Evolutionary conservation across 2,797 vertebrate genomes (phyloP), one percentile per base, ranked within the genome.

Genomic region (Rhinella marina): DNA sequence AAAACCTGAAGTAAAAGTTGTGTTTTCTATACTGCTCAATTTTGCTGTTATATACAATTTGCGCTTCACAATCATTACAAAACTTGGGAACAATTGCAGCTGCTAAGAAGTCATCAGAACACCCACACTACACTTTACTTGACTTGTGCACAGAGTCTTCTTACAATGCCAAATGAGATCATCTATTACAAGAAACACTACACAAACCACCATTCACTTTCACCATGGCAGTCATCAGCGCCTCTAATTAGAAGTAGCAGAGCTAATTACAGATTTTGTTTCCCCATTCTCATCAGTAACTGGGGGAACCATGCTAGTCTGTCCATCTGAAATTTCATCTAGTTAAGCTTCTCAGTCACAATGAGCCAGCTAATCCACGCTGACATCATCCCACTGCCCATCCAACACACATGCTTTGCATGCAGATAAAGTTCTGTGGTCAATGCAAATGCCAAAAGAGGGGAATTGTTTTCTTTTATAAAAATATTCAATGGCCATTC

Each of bases 251-350:
- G n/a, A 3, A 79, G 54, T 29, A 52, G n/a, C 5, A 16, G 62
- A 81, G 52, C 82, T 88, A 80, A 48, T 75, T 48, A 52, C 70
- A 75, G 73, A 78, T 85, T 85, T 27, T 21, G 73, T 85, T 85
- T 85, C 73, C 73, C 72, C 70, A 61, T 84, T 75, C 82, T 62
- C 70, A 62, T 50, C 66, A 66, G 83, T 75, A 82, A 88, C 76
- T 76, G 85, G 73, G 79, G 57, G 81, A 86, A 82, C 84, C 56
- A 41, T 77, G 66, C 79, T 56, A 59, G 88, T 78, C 79, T 77
- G 62, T 86, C 84, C 82, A 50, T 82, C 79, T 86, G 84, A 86
- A 84, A 88, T 88, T 89, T 81, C 80, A 86, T 86, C 88, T 83
- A 25, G 84, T 72, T 89, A 89, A 89, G 79, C 84, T 86, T 66